Evolutionary conservation across 2,888 invertebrate species (phyloP).

Genomic region (Diaphora mendica): DNA sequence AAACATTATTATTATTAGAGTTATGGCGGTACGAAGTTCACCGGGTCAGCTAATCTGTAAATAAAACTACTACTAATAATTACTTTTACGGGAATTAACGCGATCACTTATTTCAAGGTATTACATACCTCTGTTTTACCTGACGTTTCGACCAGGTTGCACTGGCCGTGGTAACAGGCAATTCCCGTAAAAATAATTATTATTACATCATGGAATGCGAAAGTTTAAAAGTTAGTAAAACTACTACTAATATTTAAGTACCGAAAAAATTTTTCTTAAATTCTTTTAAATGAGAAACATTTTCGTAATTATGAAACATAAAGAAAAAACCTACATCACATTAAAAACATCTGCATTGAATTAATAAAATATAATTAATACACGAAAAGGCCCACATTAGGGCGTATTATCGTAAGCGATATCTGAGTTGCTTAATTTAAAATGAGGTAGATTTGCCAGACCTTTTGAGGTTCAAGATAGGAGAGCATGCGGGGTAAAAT

Average conservation of each 20-base stretch:
- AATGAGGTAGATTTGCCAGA: constrained; percentile 45
- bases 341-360: constrained; percentile 54
- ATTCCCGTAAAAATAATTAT: too few relatives aligned
- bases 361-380: constrained; percentile 55
- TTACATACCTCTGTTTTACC: too few relatives aligned
- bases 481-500: constrained; percentile 26
- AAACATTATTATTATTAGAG: too few relatives aligned
- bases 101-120: too few relatives aligned
- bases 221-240: too few relatives aligned
- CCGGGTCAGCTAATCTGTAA: too few relatives aligned
- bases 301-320: constrained; percentile 20
- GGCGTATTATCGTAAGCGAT: constrained; percentile 58
- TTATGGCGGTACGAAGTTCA: too few relatives aligned
- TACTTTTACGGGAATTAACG: too few relatives aligned
- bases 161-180: too few relatives aligned
- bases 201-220: too few relatives aligned
- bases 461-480: constrained; percentile 38
- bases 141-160: too few relatives aligned
- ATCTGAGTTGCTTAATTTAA: constrained; percentile 63
- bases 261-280: background rate
- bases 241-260: background rate
- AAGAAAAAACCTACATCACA: constrained; percentile 35
- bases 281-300: background rate
- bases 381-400: constrained; percentile 44
- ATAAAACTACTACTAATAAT: too few relatives aligned